Evolutionary conservation across 2,113 vertebrate genomes (phyloP).

Genomic region (Microcebus tavaratra): DNA sequence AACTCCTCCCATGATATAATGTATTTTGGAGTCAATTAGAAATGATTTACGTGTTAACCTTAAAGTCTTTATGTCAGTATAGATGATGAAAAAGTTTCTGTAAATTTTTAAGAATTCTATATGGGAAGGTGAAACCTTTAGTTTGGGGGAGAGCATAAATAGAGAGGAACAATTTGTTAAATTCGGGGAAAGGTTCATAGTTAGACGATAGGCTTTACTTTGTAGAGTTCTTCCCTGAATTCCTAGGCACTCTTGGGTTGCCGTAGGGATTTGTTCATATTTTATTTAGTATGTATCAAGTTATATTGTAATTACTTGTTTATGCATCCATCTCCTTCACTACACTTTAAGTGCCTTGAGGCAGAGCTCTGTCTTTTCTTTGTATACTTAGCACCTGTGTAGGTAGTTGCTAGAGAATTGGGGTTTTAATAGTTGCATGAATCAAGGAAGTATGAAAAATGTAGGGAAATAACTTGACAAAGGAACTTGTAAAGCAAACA

Average conservation of each 20-base stretch:
- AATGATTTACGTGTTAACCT: conserved; percentile 38
- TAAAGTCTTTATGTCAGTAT: neutral
- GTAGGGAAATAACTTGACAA: neutral
- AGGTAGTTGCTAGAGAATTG: conserved; percentile 31
- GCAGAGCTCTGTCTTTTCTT: neutral
- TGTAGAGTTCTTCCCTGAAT: neutral
- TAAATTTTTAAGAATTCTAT: neutral
- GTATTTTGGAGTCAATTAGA: conserved; percentile 18
- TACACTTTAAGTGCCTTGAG: neutral
- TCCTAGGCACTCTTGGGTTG: neutral
- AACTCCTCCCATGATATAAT: neutral
- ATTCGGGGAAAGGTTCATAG: neutral
- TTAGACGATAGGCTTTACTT: neutral
- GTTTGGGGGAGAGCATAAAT: neutral
- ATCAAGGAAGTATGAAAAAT: conserved; percentile 18
- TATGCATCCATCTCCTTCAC: neutral
- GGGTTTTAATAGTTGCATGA: neutral
- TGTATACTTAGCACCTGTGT: neutral
- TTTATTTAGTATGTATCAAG: conserved; percentile 3
- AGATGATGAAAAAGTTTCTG: neutral
- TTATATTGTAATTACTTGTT: neutral
- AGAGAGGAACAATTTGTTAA: conserved; percentile 9
- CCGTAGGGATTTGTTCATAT: neutral
- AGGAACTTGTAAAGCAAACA: neutral
- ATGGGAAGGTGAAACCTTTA: neutral